Conservation (phyloP, 2,797 vertebrate genomes). For the Coreius guichenoti region DNA sequence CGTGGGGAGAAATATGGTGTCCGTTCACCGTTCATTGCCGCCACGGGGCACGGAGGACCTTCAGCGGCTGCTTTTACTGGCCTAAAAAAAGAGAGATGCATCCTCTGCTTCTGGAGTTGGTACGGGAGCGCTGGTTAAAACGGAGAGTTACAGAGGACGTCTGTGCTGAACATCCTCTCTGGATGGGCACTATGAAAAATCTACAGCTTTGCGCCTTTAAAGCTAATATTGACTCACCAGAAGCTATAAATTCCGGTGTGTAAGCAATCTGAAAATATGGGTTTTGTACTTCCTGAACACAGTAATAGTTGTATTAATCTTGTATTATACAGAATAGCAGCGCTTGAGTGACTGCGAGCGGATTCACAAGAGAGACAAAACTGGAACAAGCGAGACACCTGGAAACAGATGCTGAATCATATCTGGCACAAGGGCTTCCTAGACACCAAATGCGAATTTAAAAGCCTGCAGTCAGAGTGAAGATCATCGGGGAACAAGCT, state of each 20-base stretch:
- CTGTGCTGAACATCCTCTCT: neutral
- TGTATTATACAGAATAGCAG: slow-evolving; percentile 24
- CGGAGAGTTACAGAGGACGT: slow-evolving; percentile 24
- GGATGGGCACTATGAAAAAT: slow-evolving; percentile 10
- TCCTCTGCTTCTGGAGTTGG: slow-evolving; percentile 20
- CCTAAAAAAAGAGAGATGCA: slow-evolving; percentile 25
- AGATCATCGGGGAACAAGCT: neutral
- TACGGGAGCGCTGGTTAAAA: slow-evolving; percentile 12
- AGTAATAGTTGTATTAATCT: slow-evolving; percentile 31
- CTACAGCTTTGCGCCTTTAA: slow-evolving; percentile 35
- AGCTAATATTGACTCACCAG: slow-evolving; percentile 43
- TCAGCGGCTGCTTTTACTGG: slow-evolving; percentile 46
- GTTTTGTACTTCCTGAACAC: slow-evolving; percentile 9
- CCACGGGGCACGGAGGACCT: slow-evolving; percentile 36
- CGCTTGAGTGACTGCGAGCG: slow-evolving; percentile 2
- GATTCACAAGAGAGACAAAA: slow-evolving; percentile 21
- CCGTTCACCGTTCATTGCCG: slow-evolving; percentile 11
- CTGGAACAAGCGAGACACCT: slow-evolving; percentile 27
- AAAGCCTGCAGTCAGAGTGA: slow-evolving; percentile 14
- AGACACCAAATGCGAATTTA: slow-evolving; percentile 27
- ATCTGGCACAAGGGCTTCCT: slow-evolving; percentile 15
- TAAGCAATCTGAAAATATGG: slow-evolving; percentile 32
- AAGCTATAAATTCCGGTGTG: slow-evolving; percentile 45
- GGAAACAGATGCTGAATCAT: slow-evolving; percentile 22
- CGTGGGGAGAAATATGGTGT: slow-evolving; percentile 39